Conservation (phyloP, 2,113 vertebrate genomes). For the Pangasianodon gigas region DNA sequence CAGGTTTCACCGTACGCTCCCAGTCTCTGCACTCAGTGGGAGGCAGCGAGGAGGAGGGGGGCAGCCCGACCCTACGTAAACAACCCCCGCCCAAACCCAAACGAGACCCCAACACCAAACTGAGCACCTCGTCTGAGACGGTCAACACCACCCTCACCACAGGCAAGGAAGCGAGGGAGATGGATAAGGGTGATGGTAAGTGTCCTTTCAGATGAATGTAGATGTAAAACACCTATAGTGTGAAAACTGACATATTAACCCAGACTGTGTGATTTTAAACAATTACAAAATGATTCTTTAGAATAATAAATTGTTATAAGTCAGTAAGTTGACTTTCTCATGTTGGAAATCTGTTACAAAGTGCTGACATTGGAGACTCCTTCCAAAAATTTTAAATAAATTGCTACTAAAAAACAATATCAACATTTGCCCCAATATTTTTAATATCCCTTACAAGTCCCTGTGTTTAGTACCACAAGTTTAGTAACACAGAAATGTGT, state of each 20-base stretch:
- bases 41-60: slow-evolving; percentile 82
- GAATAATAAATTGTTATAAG: neutral
- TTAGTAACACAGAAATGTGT: too few species aligned
- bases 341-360: too few species aligned
- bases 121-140: slow-evolving; percentile 91
- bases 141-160: slow-evolving; percentile 76
- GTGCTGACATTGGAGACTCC: neutral
- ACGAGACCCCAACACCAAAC: slow-evolving; percentile 92
- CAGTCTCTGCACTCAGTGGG: slow-evolving; percentile 96
- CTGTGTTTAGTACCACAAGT: too few species aligned
- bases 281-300: neutral
- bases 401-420: neutral
- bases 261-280: neutral
- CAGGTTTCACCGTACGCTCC: slow-evolving; percentile 90
- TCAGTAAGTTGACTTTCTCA: neutral
- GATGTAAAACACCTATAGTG: neutral
- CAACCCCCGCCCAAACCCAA: slow-evolving; percentile 95
- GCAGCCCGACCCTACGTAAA: slow-evolving; percentile 79
- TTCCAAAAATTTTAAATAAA: neutral
- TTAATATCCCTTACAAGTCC: neutral
- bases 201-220: neutral
- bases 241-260: neutral
- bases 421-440: neutral
- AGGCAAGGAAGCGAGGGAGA: slow-evolving; percentile 72
- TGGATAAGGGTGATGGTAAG: slow-evolving; percentile 79